Conservation (phyloP, 2,113 vertebrate species). For the Ursus arctos region DNA sequence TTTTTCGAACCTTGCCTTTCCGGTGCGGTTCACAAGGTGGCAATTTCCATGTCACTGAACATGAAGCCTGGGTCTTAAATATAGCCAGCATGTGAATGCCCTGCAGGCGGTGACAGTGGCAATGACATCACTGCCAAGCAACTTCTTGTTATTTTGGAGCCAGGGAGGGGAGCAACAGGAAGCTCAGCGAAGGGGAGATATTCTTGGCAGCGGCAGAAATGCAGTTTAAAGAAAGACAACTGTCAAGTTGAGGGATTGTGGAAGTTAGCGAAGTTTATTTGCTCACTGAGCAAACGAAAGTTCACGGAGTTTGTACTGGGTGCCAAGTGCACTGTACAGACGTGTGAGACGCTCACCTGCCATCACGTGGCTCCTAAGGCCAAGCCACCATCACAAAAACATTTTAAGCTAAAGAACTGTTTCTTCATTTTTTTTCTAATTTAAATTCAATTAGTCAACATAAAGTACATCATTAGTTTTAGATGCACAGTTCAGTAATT, state of each 20-base stretch:
- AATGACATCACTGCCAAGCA: conserved; percentile 71
- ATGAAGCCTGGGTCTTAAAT: conserved; percentile 78
- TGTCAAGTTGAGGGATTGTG: conserved; percentile 59
- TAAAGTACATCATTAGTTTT: background rate
- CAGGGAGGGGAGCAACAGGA: conserved; percentile 65
- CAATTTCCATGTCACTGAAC: conserved; percentile 77
- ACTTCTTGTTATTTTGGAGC: conserved; percentile 70
- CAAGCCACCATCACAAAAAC: fast-evolving
- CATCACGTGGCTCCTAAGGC: fast-evolving
- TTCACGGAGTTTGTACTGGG: background rate
- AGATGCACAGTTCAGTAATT: background rate
- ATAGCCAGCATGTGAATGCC: conserved; percentile 74
- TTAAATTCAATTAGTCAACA: background rate
- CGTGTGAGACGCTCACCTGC: fast-evolving
- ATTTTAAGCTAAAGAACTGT: background rate
- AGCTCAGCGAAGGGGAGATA: conserved; percentile 71
- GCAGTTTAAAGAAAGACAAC: conserved; percentile 47
- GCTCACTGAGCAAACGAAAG: background rate
- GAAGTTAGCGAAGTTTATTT: conserved; percentile 30
- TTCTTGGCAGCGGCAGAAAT: conserved; percentile 65
- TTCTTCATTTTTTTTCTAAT: background rate
- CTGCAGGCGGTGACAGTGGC: conserved; percentile 61
- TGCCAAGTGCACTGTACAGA: background rate
- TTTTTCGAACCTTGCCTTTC: conserved; percentile 66
- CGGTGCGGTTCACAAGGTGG: conserved; percentile 56